These are phyloP conservation scores for Hemibagrus guttatus DNA, from an alignment of 2,797 vertebrate species.

Conservation along the genomic window DNA sequence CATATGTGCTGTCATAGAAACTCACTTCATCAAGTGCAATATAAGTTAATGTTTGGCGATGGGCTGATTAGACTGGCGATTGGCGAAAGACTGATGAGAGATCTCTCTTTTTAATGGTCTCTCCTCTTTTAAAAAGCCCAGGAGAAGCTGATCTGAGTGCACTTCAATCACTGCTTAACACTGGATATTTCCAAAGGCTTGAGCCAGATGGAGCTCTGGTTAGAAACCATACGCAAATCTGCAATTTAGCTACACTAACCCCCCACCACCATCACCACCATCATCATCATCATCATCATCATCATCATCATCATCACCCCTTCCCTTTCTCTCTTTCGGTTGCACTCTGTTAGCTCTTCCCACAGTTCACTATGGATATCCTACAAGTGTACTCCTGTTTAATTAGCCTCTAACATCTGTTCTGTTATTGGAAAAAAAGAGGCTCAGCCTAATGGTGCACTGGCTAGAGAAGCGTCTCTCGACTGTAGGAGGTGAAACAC, in stretches of 20 bases:
- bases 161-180: conserved; percentile 69
- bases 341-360: conserved; percentile 47
- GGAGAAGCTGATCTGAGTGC: conserved; percentile 60
- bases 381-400: conserved; percentile 53
- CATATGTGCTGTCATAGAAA: background rate
- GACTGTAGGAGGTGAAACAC: conserved; percentile 33
- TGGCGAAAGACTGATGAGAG: conserved; percentile 12
- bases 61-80: background rate
- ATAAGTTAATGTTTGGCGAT: background rate
- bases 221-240: conserved; percentile 50
- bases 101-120: background rate
- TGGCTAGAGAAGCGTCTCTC: conserved; percentile 34
- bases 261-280: background rate
- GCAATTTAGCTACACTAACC: background rate
- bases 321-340: background rate
- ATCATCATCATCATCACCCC: background rate
- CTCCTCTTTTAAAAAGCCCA: background rate
- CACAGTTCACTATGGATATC: conserved; percentile 45
- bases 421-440: conserved; percentile 42
- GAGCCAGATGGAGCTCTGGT: conserved; percentile 65
- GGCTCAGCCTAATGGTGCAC: conserved; percentile 41
- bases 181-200: conserved; percentile 62
- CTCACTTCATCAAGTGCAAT: background rate
- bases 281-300: too few species aligned
- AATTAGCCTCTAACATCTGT: conserved; percentile 64